phyloP scores from a whole-genome alignment of 2,888 invertebrate species.

The Eupithecia abbreviata region DNA sequence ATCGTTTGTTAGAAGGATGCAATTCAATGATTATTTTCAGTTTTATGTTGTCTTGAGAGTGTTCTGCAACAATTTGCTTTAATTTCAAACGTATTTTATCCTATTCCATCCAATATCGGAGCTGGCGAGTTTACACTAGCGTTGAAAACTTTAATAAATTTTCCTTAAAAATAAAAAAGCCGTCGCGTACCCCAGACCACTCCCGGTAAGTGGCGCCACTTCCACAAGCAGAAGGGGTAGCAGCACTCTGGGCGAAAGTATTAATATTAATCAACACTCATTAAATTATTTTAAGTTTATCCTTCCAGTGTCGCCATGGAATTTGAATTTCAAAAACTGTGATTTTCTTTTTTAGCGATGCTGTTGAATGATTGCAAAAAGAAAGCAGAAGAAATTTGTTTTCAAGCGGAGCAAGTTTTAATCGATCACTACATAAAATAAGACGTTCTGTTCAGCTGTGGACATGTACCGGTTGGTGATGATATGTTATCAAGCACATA shows the following conservation, averaged over 20 bases:
- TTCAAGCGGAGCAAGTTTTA: background rate
- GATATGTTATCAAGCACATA: too few relatives aligned
- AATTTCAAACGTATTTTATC: background rate
- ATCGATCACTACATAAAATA: too few relatives aligned
- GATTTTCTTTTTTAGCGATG: background rate
- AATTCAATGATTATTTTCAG: too few relatives aligned
- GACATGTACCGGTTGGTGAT: too few relatives aligned
- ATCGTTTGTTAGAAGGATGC: too few relatives aligned
- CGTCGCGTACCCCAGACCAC: background rate
- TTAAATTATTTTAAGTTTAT: background rate
- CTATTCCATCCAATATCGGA: background rate
- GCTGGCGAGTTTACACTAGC: background rate
- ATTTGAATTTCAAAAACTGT: background rate
- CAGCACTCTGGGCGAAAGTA: background rate
- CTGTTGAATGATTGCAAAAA: background rate
- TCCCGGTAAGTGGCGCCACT: conserved; percentile 1
- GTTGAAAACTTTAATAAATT: background rate
- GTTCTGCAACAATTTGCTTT: background rate
- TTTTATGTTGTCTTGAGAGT: background rate
- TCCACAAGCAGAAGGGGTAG: background rate
- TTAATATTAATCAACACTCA: conserved; percentile 1
- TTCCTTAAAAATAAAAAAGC: background rate
- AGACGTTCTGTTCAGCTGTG: too few relatives aligned
- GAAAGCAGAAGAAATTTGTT: background rate
- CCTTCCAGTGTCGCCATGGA: background rate